A percentile compares a stretch with the other conserved stretches of the same genome.
phyloP scores from a whole-genome alignment of 2,797 vertebrate species.

The Crypturellus tataupa region DNA sequence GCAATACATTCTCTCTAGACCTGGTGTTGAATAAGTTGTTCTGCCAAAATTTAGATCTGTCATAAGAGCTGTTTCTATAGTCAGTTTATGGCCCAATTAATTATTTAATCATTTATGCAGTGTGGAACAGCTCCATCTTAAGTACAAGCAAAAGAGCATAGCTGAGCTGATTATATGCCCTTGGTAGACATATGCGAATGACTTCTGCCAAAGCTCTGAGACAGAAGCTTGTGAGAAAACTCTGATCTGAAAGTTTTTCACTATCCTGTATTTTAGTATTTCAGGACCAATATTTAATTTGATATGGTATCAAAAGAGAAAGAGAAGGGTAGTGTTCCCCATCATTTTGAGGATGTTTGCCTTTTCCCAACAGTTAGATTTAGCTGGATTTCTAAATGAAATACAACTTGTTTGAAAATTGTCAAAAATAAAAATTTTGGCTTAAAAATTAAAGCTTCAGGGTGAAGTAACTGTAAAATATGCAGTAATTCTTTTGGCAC shows the following conservation, averaged over 20 bases:
- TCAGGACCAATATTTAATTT: neutral
- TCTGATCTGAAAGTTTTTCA: neutral
- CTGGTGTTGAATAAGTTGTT: neutral
- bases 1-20: accelerated
- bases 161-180: neutral
- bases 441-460: neutral
- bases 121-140: neutral
- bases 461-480: neutral
- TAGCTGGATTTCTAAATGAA: neutral
- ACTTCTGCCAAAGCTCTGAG: neutral
- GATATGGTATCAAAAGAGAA: neutral
- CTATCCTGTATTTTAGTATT: neutral
- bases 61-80: neutral
- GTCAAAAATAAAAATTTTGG: neutral
- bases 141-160: neutral
- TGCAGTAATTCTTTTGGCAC: accelerated
- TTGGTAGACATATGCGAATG: neutral
- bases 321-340: neutral
- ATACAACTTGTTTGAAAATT: neutral
- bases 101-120: neutral
- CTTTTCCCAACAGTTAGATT: neutral
- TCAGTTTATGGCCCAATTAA: neutral
- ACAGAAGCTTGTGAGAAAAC: neutral
- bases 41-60: neutral
- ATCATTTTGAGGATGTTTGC: neutral